Conservation (phyloP, 2,797 vertebrate genomes). For the Avahi laniger region DNA sequence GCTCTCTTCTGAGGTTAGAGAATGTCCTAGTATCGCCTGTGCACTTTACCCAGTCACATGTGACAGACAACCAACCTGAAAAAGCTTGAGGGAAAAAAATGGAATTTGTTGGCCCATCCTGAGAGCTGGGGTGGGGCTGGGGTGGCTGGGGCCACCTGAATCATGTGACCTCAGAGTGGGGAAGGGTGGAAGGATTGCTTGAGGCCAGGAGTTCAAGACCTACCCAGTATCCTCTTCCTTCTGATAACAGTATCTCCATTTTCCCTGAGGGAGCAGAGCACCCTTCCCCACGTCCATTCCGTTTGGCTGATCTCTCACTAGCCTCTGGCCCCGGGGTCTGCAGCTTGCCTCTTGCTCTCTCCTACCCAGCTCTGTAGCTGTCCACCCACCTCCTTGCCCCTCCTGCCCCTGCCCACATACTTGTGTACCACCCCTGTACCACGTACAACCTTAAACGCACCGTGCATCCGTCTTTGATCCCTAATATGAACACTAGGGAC, state of each 20-base stretch:
- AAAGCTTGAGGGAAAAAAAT: not conserved
- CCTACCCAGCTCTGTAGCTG: not conserved
- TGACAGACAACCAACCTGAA: not conserved
- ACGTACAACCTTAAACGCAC: not conserved
- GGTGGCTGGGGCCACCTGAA: not conserved
- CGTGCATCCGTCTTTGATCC: not conserved
- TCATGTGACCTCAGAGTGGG: not conserved
- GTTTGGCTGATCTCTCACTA: not conserved
- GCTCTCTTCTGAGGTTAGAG: not conserved
- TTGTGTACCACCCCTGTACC: not conserved
- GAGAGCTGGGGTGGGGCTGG: not conserved
- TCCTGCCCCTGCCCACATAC: no score
- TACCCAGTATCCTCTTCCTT: not conserved
- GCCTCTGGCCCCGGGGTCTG: not conserved
- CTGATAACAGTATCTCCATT: not conserved
- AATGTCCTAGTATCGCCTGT: not conserved
- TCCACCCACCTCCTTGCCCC: not conserved
- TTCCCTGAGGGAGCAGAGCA: not conserved
- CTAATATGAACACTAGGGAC: not conserved
- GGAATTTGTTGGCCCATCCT: not conserved
- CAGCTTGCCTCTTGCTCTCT: not conserved
- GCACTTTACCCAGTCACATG: not conserved
- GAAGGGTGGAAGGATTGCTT: not conserved
- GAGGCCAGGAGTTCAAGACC: not conserved
- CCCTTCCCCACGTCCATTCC: not conserved